Base-by-base conservation (phyloP, 2,888 invertebrate species). In the Scrobipalpa atriplicella region DNA sequence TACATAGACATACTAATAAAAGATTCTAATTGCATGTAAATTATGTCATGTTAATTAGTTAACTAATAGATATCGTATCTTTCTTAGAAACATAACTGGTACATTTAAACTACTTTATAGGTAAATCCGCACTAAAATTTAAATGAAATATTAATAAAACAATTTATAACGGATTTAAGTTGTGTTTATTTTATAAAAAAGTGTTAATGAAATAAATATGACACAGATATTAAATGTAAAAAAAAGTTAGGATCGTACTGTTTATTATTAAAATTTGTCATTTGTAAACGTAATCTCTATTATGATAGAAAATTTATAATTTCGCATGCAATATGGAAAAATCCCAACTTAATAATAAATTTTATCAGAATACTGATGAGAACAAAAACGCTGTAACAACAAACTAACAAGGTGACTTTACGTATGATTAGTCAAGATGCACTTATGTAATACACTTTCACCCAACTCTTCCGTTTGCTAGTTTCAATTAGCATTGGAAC, bases 401-500 rank as follows among this genome's bases (percentile, higher is more conserved):
- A 29, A 56, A 29, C n/a, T 56, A 56, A 61, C 43, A 41, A 41
- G 43, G 43, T 62, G 9, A 73, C 71, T 75, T 73, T 72, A 74
- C 72, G 66, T 73, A 70, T 82, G 79, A 83, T 83, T 80, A 80
- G 74, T 75, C 73, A 67, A 70, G 70, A 68, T 38, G 63, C 71
- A 75, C 73, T 90, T 87, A 81, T 74, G 75, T 75, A 87, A 89
- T 71, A 21, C 66, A 85, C 90, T 90, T 90, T 90, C 90, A 82
- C 90, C 75, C 72, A 58, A 77, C 82, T 82, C 78, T 72, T 76
- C 69, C 77, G 77, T 81, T 81, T 81, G 83, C 80, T 80, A 80
- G 81, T 83, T 85, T 81, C 85, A 88, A 88, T 90, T 89, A 90
- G 84, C 88, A 87, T 81, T 76, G 75, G 76, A 81, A 83, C 16